A percentile compares a stretch with the other conserved stretches of the same genome.
Conservation (phyloP, 35 echinoderm and acorn worm genomes). For the Ophioderma brevispina region DNA sequence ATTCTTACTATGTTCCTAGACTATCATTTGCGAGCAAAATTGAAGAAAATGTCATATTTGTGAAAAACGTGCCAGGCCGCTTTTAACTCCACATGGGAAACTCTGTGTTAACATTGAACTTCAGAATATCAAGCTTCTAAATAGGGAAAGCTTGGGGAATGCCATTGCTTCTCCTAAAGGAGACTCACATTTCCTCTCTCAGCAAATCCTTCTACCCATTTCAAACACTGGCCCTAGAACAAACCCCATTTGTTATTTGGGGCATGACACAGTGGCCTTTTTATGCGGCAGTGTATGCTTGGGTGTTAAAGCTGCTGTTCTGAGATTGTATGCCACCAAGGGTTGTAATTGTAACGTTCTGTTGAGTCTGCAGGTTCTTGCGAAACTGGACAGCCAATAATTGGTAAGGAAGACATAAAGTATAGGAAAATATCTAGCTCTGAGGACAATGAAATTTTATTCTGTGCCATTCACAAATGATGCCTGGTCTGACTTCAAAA, state of each 20-base stretch:
- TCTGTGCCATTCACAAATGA: no score
- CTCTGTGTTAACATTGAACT: no score
- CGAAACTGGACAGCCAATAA: constrained; percentile 79
- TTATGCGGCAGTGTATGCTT: constrained; percentile 95
- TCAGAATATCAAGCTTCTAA: no score
- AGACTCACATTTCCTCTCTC: constrained; percentile 92
- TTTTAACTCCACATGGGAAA: no score
- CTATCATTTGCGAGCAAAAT: no score
- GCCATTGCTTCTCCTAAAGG: no score
- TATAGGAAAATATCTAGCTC: neutral
- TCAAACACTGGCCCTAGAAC: constrained; percentile 72
- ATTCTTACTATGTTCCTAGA: no score
- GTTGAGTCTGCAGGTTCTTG: constrained; percentile 76
- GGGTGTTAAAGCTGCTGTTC: constrained; percentile 60
- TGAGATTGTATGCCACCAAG: constrained; percentile 79
- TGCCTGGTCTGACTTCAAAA: no score
- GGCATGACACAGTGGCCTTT: constrained; percentile 96
- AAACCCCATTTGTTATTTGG: constrained; percentile 97
- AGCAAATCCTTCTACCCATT: constrained; percentile 85
- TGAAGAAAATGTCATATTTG: no score
- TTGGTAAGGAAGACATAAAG: constrained; percentile 38
- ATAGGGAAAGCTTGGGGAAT: no score
- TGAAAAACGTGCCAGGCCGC: no score
- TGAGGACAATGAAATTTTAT: neutral
- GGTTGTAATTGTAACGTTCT: constrained; percentile 69